Evolutionary conservation across 2,797 vertebrate species (phyloP).

Genomic region (Sebastolobus altivelis): DNA sequence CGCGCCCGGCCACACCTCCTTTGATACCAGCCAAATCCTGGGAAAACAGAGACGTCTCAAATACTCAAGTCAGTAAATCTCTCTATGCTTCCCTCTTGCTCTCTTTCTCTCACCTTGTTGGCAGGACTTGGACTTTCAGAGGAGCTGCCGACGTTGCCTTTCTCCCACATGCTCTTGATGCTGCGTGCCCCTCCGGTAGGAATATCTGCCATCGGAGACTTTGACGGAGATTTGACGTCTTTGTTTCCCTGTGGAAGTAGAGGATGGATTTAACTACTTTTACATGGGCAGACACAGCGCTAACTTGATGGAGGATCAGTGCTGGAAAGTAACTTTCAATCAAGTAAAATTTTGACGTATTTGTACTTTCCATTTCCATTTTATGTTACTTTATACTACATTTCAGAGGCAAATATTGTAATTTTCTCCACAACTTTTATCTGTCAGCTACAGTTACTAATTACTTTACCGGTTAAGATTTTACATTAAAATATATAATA

Average conservation of each 20-base stretch:
- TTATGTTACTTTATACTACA: background rate
- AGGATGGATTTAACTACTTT: conserved; percentile 16
- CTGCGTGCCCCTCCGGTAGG: conserved; percentile 90
- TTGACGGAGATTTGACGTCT: conserved; percentile 84
- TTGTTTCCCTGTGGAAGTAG: conserved; percentile 87
- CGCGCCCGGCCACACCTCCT: conserved; percentile 90
- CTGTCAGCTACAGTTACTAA: background rate
- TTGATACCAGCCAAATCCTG: conserved; percentile 92
- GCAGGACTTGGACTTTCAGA: conserved; percentile 84
- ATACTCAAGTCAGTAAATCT: background rate
- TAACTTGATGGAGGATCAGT: background rate
- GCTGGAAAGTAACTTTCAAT: background rate
- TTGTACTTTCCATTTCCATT: background rate
- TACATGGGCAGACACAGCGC: background rate
- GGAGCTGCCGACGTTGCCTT: conserved; percentile 88
- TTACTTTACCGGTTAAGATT: background rate
- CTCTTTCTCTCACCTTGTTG: conserved; percentile 86
- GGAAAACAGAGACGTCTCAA: conserved; percentile 10
- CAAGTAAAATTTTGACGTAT: background rate
- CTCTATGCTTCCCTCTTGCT: background rate
- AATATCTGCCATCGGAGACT: conserved; percentile 88
- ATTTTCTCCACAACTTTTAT: background rate
- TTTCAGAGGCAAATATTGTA: background rate
- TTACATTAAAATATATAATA: background rate
- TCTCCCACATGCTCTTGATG: conserved; percentile 99